Conservation (phyloP, 1,140 invertebrate species). For the Solen grandis region DNA sequence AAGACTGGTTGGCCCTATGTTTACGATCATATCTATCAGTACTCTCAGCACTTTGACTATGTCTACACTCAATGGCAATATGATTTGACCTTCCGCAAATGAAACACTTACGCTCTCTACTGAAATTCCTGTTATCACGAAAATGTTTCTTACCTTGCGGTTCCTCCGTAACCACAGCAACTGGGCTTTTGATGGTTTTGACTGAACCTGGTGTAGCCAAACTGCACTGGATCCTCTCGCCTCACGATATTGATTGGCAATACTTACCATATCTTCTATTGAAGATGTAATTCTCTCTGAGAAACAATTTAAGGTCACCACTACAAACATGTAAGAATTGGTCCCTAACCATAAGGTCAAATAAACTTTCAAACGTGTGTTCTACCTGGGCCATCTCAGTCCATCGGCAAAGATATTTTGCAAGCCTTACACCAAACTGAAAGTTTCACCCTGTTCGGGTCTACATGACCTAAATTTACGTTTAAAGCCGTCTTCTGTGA, state of each 20-base stretch:
- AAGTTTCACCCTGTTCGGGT: conserved; percentile 55
- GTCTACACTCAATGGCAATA: not conserved
- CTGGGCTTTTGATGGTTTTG: not conserved
- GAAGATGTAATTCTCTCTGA: conserved; percentile 37
- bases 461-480: conserved; percentile 40
- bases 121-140: too few species aligned
- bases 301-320: conserved; percentile 18
- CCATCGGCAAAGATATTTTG: conserved; percentile 20
- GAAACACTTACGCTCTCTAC: not conserved
- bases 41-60: not conserved
- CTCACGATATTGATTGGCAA: conserved; percentile 53
- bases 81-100: not conserved
- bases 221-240: conserved; percentile 9
- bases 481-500: conserved; percentile 59
- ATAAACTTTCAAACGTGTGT: not conserved
- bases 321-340: conserved; percentile 25
- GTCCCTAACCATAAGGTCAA: conserved; percentile 24
- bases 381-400: conserved; percentile 10
- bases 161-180: not conserved
- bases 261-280: conserved; percentile 37
- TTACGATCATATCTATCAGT: not conserved
- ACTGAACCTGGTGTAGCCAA: not conserved
- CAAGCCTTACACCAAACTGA: conserved; percentile 22
- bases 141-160: too few species aligned
- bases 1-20: not conserved